Conservation (phyloP, 2,113 vertebrate genomes). For the Ariopsis seemanni region DNA sequence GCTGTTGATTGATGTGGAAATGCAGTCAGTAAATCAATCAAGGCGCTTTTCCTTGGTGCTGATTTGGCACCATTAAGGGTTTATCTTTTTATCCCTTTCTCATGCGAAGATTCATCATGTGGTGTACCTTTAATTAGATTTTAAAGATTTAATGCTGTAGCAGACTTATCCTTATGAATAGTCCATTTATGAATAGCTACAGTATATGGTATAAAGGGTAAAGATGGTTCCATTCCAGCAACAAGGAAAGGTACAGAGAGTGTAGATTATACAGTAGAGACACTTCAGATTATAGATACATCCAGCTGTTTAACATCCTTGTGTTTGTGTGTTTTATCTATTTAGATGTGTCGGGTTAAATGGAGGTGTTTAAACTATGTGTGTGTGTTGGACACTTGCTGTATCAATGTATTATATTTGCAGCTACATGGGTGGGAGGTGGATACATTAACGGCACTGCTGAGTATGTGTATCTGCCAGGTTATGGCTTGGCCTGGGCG, state of each 20-base stretch:
- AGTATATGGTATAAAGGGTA: too few species aligned
- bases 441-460: constrained; percentile 98
- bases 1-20: too few species aligned
- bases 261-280: background rate
- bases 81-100: background rate
- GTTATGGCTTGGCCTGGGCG: constrained; percentile 90
- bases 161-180: too few species aligned
- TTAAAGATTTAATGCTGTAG: background rate
- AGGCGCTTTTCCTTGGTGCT: background rate
- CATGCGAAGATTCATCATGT: background rate
- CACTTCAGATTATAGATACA: too few species aligned
- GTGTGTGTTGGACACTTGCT: background rate
- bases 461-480: constrained; percentile 92
- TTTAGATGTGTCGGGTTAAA: background rate
- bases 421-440: constrained; percentile 98
- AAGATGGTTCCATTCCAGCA: background rate
- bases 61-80: background rate
- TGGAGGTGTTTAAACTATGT: background rate
- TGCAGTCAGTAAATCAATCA: background rate
- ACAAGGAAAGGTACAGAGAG: background rate
- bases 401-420: constrained; percentile 46
- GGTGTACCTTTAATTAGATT: background rate
- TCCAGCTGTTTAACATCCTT: background rate
- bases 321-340: background rate
- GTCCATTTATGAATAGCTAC: too few species aligned